Evolutionary conservation across 2,113 vertebrate genomes (phyloP).

Genomic region (Brachypteracias leptosomus): DNA sequence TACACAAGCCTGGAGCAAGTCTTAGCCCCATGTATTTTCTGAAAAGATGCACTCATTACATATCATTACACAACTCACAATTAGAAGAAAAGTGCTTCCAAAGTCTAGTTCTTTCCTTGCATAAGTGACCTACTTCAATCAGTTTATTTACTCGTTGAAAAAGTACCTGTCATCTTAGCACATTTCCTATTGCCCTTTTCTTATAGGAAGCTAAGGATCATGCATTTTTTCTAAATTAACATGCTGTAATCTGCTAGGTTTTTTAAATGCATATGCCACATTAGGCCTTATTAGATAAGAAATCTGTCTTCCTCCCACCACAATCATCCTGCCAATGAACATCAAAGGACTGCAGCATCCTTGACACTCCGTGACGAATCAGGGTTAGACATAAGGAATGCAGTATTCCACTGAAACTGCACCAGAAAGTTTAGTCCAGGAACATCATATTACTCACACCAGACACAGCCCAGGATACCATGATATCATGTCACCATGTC

Average conservation of each 20-base stretch:
- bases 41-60: not conserved
- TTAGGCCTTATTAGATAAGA: slow-evolving; percentile 9
- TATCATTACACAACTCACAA: slow-evolving; percentile 12
- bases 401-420: not conserved
- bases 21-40: not conserved
- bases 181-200: not conserved
- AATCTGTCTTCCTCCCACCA: not conserved
- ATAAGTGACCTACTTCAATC: slow-evolving; percentile 46
- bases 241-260: not conserved
- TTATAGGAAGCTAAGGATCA: not conserved
- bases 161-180: slow-evolving; percentile 42
- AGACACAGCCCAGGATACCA: not conserved
- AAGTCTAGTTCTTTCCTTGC: slow-evolving; percentile 23
- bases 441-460: not conserved
- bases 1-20: not conserved
- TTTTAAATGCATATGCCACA: not conserved
- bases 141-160: slow-evolving; percentile 33
- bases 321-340: not conserved
- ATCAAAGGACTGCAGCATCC: not conserved
- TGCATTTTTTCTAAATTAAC: slow-evolving; percentile 1
- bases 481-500: not conserved
- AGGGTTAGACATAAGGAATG: not conserved
- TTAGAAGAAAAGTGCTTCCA: not conserved
- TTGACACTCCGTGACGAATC: not conserved
- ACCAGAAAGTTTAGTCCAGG: not conserved